Evolutionary conservation across 1,140 invertebrate genomes (phyloP).

Genomic region (Drosophila sulfurigaster): DNA sequence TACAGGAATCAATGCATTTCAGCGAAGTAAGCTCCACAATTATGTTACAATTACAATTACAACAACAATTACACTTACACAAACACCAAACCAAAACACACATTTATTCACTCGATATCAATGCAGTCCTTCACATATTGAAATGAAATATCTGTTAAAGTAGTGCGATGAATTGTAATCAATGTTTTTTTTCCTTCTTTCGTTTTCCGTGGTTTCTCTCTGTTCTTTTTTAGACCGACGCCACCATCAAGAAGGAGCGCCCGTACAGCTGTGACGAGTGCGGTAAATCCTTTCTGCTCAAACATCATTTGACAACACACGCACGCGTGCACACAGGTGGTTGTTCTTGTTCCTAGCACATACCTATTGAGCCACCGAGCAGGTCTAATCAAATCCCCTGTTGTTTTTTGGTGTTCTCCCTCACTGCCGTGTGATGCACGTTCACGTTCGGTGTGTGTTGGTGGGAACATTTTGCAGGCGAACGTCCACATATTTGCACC

Average conservation of each 20-base stretch:
- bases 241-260: conserved; percentile 87
- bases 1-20: conserved; percentile 84
- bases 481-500: conserved; percentile 92
- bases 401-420: conserved; percentile 11
- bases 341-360: conserved; percentile 77
- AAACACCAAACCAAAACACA: conserved; percentile 6
- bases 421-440: conserved; percentile 37
- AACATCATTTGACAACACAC: conserved; percentile 93
- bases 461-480: conserved; percentile 85
- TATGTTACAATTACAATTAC: conserved; percentile 9
- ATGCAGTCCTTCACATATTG: background rate
- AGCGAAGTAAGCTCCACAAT: conserved; percentile 75
- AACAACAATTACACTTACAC: conserved; percentile 4
- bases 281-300: conserved; percentile 92
- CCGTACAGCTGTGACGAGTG: conserved; percentile 93
- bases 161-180: conserved; percentile 13
- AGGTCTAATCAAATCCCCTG: conserved; percentile 53
- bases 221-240: conserved; percentile 66
- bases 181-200: conserved; percentile 32
- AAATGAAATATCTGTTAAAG: background rate
- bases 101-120: conserved; percentile 3
- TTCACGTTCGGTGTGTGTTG: background rate
- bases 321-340: conserved; percentile 90
- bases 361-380: conserved; percentile 37
- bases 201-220: conserved; percentile 21